Evolutionary conservation across 2,113 vertebrate species (phyloP), one percentile per base, ranked within the genome.

Genomic region (Ascaphus truei): DNA sequence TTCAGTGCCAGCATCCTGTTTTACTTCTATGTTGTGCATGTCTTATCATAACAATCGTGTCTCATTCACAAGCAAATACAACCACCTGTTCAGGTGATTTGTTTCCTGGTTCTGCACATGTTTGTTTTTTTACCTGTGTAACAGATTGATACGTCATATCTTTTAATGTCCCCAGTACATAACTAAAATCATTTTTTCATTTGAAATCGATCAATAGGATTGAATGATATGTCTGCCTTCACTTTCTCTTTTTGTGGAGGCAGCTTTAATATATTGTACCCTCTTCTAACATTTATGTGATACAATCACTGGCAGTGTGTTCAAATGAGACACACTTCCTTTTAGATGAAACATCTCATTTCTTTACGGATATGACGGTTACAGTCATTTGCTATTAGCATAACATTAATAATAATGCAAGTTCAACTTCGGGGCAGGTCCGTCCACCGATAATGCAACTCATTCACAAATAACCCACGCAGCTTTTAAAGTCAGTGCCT

Each of bases 361-460:
- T 47, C n/a, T 25, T 29, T 69, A 59, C 29, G 26, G 26, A 23
- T 26, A 59, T 53, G 20, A 16, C 20, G 9, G 56, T 60, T 36
- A 50, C 26, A 59, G 37, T 43, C 55, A 55, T 50, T 55, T 23
- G 29, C 26, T 60, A 39, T 60, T 60, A 47, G 15, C 20, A 43
- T 20, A 69, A 69, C 33, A 60, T 69, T 69, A 60, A 25, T 69
- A 60, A 25, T 33, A 69, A 59, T 69, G 66, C 55, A 69, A 68
- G 58, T 15, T 68, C 4, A 58, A 33, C n/a, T 56, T 6, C 36
- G 53, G 20, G 36, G 29, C 53, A 66, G 53, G 65, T 50, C 18
- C 26, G 8, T 43, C 34, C 22, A 34, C 20, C 36, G 36, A 55
- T 43, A 11, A 22, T 48, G 12, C 15, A 64, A 25, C n/a, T n/a